A percentile compares a stretch with the other conserved stretches of the same genome.
phyloP scores from a whole-genome alignment of 2,113 vertebrate species.

The Lepidothrix coronata region DNA sequence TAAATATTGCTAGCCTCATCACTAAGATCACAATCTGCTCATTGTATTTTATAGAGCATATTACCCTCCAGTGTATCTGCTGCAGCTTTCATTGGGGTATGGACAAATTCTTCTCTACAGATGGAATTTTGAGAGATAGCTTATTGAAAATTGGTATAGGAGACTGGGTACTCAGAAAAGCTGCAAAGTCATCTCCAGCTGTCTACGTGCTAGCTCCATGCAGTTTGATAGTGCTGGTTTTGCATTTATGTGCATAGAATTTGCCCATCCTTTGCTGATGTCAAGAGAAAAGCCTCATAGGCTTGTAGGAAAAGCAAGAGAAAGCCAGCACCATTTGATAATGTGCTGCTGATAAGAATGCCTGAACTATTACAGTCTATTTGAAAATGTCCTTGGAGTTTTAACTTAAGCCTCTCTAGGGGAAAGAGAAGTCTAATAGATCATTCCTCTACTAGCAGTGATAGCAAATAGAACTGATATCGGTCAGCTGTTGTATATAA shows the following conservation, averaged over 20 bases:
- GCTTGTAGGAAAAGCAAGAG: background rate
- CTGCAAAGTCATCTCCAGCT: background rate
- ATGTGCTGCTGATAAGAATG: slow-evolving; percentile 23
- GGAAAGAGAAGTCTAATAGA: slow-evolving; percentile 56
- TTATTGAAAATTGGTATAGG: background rate
- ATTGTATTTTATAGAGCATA: background rate
- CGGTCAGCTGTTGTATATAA: slow-evolving; percentile 41
- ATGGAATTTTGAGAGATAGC: background rate
- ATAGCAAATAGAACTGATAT: slow-evolving; percentile 33
- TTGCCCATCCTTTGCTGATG: background rate
- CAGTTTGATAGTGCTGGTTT: background rate
- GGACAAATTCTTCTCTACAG: background rate
- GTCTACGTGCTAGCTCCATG: no score
- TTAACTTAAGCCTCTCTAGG: slow-evolving; percentile 41
- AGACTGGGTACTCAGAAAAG: background rate
- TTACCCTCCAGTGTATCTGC: background rate
- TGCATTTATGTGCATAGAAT: background rate
- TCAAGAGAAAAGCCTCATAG: background rate
- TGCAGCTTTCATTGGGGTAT: background rate
- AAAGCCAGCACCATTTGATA: slow-evolving; percentile 40
- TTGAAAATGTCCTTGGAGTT: slow-evolving; percentile 59
- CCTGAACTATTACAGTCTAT: slow-evolving; percentile 32
- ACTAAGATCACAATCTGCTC: background rate
- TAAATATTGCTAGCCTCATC: background rate
- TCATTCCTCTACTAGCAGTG: slow-evolving; percentile 33